Percentiles rank a stretch among this genome's conserved stretches.
These are phyloP conservation scores for Ephestia elutella DNA, from an alignment of 1,140 invertebrate species.

Conservation along the genomic window DNA sequence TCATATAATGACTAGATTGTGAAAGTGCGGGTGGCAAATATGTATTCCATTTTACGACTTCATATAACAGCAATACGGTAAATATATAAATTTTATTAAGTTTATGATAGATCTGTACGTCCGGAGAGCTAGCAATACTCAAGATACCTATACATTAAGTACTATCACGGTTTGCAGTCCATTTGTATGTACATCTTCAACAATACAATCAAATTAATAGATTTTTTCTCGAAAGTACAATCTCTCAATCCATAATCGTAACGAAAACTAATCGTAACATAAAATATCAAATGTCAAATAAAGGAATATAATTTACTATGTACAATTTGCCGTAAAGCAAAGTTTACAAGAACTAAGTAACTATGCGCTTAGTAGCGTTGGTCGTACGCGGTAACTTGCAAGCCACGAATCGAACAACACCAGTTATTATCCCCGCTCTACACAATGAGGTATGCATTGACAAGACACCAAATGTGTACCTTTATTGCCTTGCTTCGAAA, in stretches of 20 bases:
- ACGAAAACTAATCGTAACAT: conserved; percentile 19
- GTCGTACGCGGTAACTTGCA: too few relatives aligned
- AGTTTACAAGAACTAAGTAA: conserved; percentile 48
- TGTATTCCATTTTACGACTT: too few relatives aligned
- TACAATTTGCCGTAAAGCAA: conserved; percentile 39
- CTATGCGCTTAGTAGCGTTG: conserved; percentile 17
- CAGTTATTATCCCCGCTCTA: too few relatives aligned
- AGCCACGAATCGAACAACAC: too few relatives aligned
- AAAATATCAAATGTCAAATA: conserved; percentile 35
- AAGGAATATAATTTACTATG: conserved; percentile 62
- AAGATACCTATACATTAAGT: conserved; percentile 36
- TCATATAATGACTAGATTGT: not conserved
- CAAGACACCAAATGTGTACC: too few relatives aligned
- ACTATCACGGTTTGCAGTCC: conserved; percentile 60
- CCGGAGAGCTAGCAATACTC: conserved; percentile 25
- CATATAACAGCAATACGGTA: too few relatives aligned
- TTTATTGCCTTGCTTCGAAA: too few relatives aligned
- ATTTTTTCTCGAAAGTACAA: conserved; percentile 10
- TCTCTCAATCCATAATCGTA: not conserved
- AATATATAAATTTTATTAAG: too few relatives aligned
- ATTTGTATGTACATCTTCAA: conserved; percentile 28
- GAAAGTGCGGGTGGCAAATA: too few relatives aligned
- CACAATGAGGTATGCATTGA: too few relatives aligned
- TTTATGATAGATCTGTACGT: not conserved
- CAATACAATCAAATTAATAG: conserved; percentile 7